A percentile compares a stretch with the other conserved stretches of the same genome.
Evolutionary conservation across 2,888 invertebrate species (phyloP).

Genomic region (Sphaerophoria rueppellii): DNA sequence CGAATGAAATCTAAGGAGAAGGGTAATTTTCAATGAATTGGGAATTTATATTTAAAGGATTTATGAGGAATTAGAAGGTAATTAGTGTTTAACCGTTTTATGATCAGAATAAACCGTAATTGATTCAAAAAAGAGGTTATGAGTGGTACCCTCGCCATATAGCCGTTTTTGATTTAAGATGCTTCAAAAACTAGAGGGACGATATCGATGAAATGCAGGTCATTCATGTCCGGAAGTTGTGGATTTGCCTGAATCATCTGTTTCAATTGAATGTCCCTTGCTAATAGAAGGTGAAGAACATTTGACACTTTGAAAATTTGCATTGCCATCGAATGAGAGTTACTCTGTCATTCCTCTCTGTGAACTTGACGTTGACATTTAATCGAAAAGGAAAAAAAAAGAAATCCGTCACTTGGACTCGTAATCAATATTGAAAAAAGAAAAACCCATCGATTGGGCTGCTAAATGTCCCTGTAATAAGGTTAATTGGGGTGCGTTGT

Average conservation of each 20-base stretch:
- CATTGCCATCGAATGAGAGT: conserved; percentile 15
- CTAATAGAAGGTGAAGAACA: no score
- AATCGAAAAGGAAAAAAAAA: neutral
- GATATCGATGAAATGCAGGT: no score
- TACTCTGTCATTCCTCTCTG: conserved; percentile 13
- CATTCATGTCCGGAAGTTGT: no score
- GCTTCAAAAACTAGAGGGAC: no score
- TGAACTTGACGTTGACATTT: neutral
- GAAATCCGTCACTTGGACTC: neutral
- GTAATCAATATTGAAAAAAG: neutral
- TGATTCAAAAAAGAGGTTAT: no score
- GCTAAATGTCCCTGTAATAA: conserved; percentile 58
- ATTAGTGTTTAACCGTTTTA: conserved; percentile 46
- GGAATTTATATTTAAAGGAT: conserved; percentile 49
- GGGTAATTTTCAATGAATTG: conserved; percentile 17
- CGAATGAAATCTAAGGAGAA: neutral
- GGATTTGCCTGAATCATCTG: no score
- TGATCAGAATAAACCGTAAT: no score
- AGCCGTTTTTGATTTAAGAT: no score
- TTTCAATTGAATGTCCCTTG: no score
- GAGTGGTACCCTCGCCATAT: no score
- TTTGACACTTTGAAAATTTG: no score
- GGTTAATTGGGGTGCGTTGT: conserved; percentile 57
- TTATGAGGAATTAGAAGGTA: conserved; percentile 61
- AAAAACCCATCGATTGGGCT: conserved; percentile 34